Evolutionary conservation across 2,113 vertebrate genomes (phyloP).

Genomic region (Lophura nycthemera): DNA sequence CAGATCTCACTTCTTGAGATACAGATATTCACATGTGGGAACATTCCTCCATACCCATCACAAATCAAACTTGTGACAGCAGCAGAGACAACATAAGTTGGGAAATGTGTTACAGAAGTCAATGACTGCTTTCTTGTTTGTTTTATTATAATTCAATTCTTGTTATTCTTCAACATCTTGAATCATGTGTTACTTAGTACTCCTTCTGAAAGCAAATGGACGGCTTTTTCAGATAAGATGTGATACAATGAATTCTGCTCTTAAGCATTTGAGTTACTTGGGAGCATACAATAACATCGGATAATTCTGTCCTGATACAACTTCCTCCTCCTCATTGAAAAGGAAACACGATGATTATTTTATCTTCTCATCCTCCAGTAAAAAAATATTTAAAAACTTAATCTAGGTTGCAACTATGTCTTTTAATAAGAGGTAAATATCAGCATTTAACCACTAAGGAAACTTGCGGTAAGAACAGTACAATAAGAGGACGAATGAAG

Average conservation of each 20-base stretch:
- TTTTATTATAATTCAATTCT: neutral
- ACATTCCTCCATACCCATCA: neutral
- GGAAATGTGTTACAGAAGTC: neutral
- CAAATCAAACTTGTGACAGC: neutral
- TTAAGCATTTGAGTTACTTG: neutral
- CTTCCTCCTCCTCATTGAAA: neutral
- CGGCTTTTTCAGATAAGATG: neutral
- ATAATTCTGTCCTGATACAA: neutral
- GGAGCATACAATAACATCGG: neutral
- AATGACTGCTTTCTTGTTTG: too few species aligned
- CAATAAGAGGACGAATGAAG: fast-evolving
- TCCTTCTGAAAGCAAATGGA: neutral
- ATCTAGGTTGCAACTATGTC: neutral
- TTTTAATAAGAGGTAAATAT: neutral
- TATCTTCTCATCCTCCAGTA: neutral
- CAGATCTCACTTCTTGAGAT: neutral
- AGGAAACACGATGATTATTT: neutral
- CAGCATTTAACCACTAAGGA: neutral
- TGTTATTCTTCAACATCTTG: neutral
- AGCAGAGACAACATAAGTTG: neutral
- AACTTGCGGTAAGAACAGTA: neutral
- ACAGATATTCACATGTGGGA: neutral
- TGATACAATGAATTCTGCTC: neutral
- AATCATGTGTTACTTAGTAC: neutral
- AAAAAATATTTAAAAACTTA: neutral